A percentile compares a stretch with the other conserved stretches of the same genome.
phyloP scores from a whole-genome alignment of 2,113 vertebrate species.

The Peromyscus maniculatus region DNA sequence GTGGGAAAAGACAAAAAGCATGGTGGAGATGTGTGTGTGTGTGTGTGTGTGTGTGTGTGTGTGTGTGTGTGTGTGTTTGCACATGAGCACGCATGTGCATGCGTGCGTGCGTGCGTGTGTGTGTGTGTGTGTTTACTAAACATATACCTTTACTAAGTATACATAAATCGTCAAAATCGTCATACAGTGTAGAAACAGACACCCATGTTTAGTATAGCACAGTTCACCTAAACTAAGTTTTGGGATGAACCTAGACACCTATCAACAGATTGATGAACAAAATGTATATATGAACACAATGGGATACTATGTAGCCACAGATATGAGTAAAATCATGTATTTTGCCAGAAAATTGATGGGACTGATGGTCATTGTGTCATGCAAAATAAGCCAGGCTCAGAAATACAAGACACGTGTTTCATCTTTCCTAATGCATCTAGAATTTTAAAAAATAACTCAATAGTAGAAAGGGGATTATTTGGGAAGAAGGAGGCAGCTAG shows the following conservation, averaged over 20 bases:
- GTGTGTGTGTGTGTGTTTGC: neutral
- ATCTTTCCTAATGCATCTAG: neutral
- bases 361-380: neutral
- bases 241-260: neutral
- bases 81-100: too few relatives aligned
- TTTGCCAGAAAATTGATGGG: neutral
- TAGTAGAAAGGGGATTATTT: neutral
- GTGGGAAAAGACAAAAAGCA: neutral
- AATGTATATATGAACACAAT: neutral
- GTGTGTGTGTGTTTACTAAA: neutral
- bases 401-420: neutral
- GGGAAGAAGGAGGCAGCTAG: neutral
- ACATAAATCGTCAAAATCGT: neutral
- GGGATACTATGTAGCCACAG: neutral
- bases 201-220: too few relatives aligned
- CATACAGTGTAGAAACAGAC: too few relatives aligned
- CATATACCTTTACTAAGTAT: neutral
- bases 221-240: neutral
- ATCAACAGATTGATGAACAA: neutral
- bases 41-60: neutral
- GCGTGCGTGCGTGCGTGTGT: neutral
- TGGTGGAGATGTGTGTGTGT: neutral
- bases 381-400: neutral
- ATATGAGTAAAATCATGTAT: neutral
- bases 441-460: neutral